phyloP scores from a whole-genome alignment of 2,113 vertebrate species.

The Orcinus orca region DNA sequence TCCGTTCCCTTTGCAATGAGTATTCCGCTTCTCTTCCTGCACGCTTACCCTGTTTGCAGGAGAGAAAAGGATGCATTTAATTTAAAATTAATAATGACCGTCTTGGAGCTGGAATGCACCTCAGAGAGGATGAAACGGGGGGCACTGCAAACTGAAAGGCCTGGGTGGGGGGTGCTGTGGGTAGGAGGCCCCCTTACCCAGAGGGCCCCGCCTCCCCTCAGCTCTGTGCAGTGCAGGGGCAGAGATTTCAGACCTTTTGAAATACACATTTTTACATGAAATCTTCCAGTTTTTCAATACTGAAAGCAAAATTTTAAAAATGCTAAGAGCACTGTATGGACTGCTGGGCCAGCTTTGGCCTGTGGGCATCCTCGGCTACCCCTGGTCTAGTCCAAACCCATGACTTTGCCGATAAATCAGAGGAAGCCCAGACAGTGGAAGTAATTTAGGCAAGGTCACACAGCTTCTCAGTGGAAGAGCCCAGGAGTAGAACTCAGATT shows the following conservation, averaged over 20 bases:
- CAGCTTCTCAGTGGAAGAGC: background rate
- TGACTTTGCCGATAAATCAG: background rate
- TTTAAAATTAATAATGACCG: background rate
- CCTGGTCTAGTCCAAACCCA: background rate
- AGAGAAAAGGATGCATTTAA: background rate
- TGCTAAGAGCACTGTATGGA: background rate
- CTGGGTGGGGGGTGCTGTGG: fast-evolving
- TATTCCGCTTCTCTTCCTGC: background rate
- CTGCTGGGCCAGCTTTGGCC: too few species aligned
- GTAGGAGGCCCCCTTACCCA: too few species aligned
- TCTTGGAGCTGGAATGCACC: background rate
- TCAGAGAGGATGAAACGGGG: background rate
- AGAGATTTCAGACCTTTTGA: background rate
- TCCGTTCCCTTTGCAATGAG: background rate
- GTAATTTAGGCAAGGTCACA: background rate
- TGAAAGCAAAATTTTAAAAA: background rate
- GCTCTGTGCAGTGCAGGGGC: background rate
- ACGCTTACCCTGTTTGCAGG: background rate
- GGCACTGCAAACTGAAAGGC: background rate
- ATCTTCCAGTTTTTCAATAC: background rate
- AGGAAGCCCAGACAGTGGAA: background rate
- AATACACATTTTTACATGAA: background rate
- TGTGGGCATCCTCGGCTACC: background rate
- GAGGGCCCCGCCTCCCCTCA: background rate
- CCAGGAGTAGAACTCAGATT: background rate